Evolutionary conservation across 2,888 invertebrate species (phyloP), one percentile per base, ranked within the genome.

Genomic region (Drosophila paramelanica): DNA sequence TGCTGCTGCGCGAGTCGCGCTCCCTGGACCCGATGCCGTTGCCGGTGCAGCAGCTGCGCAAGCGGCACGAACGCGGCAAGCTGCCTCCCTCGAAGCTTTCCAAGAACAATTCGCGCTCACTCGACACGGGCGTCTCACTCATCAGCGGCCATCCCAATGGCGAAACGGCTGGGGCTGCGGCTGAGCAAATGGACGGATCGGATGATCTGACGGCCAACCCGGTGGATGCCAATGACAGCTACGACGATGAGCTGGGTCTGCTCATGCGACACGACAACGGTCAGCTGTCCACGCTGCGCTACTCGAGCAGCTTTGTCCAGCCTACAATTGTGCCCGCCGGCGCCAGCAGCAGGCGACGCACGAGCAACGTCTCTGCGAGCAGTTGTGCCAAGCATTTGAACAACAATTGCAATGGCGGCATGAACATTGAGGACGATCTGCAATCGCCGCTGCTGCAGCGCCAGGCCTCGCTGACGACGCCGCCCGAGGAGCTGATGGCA

Each of bases 1-100:
- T 88, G 45, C 49, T 88, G 61, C 78, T 95, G 68, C 93, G 95
- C 23, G 95, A 95, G 87, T 94, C 95, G 0, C 94, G 94, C 71
- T 95, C 95, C 0, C 91, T 96, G 67, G 95, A 96, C 89, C 94
- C 94, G 3, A 93, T 96, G 87, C 95, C 95, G 7, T 69, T 96
- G 87, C 95, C 95, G 7, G 70, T 85, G 81, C 91, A 91, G 60
- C 89, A 90, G 14, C 43, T 81, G 64, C 79, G 82, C 13, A 91
- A 90, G 57, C 90, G 91, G 0, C 77, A 86, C 49, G 91, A 91
- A 17, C 79, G 82, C 38, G 67, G 73, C 55, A 89, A 91, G 74
- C 62, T 89, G 60, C 89, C 90, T 43, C 89, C 89, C 47, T 91
- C 91, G 42, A 92, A 92, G 65, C 82, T 92, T 45, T 88, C 89